Evolutionary conservation across 2,888 invertebrate species (phyloP).

Genomic region (Rhamphomyia laevipes): DNA sequence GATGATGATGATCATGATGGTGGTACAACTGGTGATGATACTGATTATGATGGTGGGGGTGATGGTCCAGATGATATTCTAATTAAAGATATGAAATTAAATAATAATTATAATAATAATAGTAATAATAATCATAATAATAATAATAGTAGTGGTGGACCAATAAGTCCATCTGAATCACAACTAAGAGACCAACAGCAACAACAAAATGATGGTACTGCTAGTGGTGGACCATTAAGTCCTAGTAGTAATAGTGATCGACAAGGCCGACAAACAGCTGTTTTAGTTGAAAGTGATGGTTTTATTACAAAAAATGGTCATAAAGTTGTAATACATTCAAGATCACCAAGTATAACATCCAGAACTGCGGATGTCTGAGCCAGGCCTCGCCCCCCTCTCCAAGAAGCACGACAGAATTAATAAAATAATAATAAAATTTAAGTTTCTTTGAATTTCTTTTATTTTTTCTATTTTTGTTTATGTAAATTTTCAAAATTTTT

Average conservation of each 20-base stretch:
- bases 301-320: conserved; percentile 77
- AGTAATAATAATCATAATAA: background rate
- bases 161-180: background rate
- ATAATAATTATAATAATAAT: conserved; percentile 1
- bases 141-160: conserved; percentile 2
- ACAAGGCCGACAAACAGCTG: conserved; percentile 59
- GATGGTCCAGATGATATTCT: conserved; percentile 36
- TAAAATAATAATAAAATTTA: conserved; percentile 11
- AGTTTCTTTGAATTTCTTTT: conserved; percentile 13
- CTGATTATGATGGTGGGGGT: conserved; percentile 39
- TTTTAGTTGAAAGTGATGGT: conserved; percentile 73
- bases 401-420: conserved; percentile 39
- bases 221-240: conserved; percentile 22
- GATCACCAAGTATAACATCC: conserved; percentile 75
- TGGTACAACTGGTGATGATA: conserved; percentile 39
- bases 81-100: background rate
- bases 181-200: background rate
- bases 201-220: conserved; percentile 9
- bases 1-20: conserved; percentile 43
- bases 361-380: conserved; percentile 78
- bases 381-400: conserved; percentile 62
- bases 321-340: conserved; percentile 78
- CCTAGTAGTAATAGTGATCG: conserved; percentile 28
- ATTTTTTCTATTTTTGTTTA: conserved; percentile 16
- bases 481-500: too few relatives aligned